Evolutionary conservation across 2,797 vertebrate genomes (phyloP), one percentile per base, ranked within the genome.

Genomic region (Sphenodon punctatus): DNA sequence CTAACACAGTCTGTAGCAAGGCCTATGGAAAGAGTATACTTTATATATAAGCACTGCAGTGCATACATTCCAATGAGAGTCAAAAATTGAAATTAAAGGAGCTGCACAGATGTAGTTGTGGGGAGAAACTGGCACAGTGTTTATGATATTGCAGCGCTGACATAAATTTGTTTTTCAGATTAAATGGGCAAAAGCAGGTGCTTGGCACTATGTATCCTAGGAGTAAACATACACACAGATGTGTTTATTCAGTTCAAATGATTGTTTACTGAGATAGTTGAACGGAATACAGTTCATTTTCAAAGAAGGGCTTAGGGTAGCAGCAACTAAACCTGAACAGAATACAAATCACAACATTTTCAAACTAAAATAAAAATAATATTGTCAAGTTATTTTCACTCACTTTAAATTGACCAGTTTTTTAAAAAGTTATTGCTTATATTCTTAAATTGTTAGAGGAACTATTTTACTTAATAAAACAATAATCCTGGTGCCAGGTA

Each of bases 1-100:
- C 66, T n/a, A 78, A 74, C 79, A 89, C 49, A 55, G 59, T 48
- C 53, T 82, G 61, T 55, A 58, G 67, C 45, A 80, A 64, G 83
- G 85, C 16, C 51, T 36, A 41, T 67, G 27, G 36, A 23, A 22
- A 23, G 17, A 48, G 22, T 14, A 30, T 53, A 45, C 9, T 48
- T 16, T 16, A 20, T 30, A 27, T 20, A 14, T 14, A 19, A 7
- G n/a, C 17, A 41, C 17, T 25, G 61, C 16, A 48, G 34, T 13
- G 48, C n/a, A 30, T 10, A 78, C 23, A 16, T 4, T 4, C 23
- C 64, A 38, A 32, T 48, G 49, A 38, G 73, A n/a, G 75, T 41
- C 65, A 60, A 68, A 45, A 56, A 20, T 41, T 60, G n/a, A 42
- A 67, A n/a, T 70, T 32, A 68, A 41, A 69, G 65, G 34, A 64